Base-by-base conservation (phyloP, 2,113 vertebrate genomes). In the Coracopsis vasa region DNA sequence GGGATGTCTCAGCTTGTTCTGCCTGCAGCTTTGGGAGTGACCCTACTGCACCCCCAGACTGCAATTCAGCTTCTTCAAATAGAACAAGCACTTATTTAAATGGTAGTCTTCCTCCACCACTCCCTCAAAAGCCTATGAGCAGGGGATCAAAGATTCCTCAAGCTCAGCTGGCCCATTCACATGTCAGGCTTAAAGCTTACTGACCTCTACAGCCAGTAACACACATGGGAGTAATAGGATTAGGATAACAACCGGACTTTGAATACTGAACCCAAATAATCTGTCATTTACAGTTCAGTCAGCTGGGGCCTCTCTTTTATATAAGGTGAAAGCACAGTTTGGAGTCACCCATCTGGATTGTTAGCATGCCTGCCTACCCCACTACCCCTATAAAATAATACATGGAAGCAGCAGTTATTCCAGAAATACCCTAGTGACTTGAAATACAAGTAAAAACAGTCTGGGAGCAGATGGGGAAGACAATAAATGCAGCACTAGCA, bases 91-190 rank as follows among this genome's bases (percentile, higher is more conserved):
- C 65, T 86, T 67, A 80, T 51, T 94, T 95, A 92, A 94, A 80
- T 51, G 81, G 80, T 18, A 81, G 61, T 72, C 60, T 92, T 75
- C 80, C 24, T 91, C 80, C 51, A 80, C 85, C 83, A 93, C 94
- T 96, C 94, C 93, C 89, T 95, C 70, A 71, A 64, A 95, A 88
- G 94, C 75, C 54, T 83, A 24, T 83, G 69, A 94, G 61, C 83
- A 67, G 83, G 45, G 45, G 33, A 96, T 88, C 83, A 91, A 95
- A 92, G 80, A 84, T 88, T 79, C 60, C 64, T 80, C 3, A 23
- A 91, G 82, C 60, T 86, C 64, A 90, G 0, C 31, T 94, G 86
- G 60, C 86, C 83, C 72, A 67, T 84, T 48, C 42, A 67, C 51
- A 78, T 3, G 1, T 50, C 80, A 71, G 64, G 37, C n/a, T 92